Evolutionary conservation across 2,113 vertebrate species (phyloP), one percentile per base, ranked within the genome.

Genomic region (Colistium nudipinnis): DNA sequence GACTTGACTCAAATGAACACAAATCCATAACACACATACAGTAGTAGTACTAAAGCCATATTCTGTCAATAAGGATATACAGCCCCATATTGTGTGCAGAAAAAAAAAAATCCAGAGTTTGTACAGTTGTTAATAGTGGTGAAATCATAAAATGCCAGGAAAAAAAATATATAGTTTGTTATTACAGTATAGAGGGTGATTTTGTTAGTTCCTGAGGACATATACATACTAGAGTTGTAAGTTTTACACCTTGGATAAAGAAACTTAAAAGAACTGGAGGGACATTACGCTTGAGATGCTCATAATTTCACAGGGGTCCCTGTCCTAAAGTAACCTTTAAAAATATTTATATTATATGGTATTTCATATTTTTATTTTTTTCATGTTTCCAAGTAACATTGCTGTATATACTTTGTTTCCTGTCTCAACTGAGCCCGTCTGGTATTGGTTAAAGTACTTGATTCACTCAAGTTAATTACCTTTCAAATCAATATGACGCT

Each of bases 401-500:
- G 24, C 41, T 72, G 11, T 11, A 27, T 59, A n/a, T 68, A 82
- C 47, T 30, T 44, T 53, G 28, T 9, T 57, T 41, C 48, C 33
- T 55, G 45, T 78, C 55, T 86, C 47, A 53, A 74, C 62, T 44
- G 47, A 45, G 35, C 39, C 45, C 70, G 51, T 63, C 55, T 51
- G 25, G 60, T 79, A 41, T 74, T 82, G 47, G 62, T 82, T 78
- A 75, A 51, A 27, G 51, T 68, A 70, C 63, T 87, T 61, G 43
- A 53, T 62, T 71, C 55, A 69, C 67, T 86, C 28, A 48, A 83
- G 61, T 86, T 86, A 78, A 89, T 91, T 88, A 87, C 17, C 43
- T 85, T 80, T 83, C 39, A 35, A 74, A 85, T 92, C 87, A 73
- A 89, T 90, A 61, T 27, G 38, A 79, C 39, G 30, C 66, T 85